Evolutionary conservation across 2,888 invertebrate genomes (phyloP).

Genomic region (Drosophila phalerata): DNA sequence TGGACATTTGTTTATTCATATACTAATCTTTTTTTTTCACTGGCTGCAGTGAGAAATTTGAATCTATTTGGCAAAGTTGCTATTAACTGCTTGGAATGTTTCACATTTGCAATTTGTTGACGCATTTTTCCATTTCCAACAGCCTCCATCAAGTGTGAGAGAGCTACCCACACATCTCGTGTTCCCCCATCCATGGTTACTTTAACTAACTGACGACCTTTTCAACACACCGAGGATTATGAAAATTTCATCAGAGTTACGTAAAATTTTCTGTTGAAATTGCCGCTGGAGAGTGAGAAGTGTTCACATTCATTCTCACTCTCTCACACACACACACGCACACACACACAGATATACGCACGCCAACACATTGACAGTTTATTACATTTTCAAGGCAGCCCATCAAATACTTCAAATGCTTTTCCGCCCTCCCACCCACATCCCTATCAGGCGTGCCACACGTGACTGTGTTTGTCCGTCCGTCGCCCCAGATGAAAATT

Average conservation of each 20-base stretch:
- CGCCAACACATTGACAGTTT: slow-evolving; percentile 55
- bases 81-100: slow-evolving; percentile 2
- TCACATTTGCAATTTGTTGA: slow-evolving; percentile 3
- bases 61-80: slow-evolving; percentile 42
- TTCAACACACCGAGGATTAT: slow-evolving; percentile 38
- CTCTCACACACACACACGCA: slow-evolving; percentile 1
- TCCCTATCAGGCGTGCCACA: slow-evolving; percentile 19
- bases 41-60: slow-evolving; percentile 33
- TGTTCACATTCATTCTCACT: slow-evolving; percentile 24
- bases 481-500: slow-evolving; percentile 22
- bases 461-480: slow-evolving; percentile 38
- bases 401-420: slow-evolving; percentile 65
- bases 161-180: not conserved
- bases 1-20: slow-evolving; percentile 38
- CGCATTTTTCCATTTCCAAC: slow-evolving; percentile 12
- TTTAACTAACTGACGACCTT: slow-evolving; percentile 38
- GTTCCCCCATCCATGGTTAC: not conserved
- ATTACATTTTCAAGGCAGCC: slow-evolving; percentile 76
- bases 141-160: slow-evolving; percentile 13
- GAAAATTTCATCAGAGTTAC: slow-evolving; percentile 74
- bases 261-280: slow-evolving; percentile 64
- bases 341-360: slow-evolving; percentile 18
- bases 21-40: slow-evolving; percentile 17
- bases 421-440: slow-evolving; percentile 17
- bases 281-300: slow-evolving; percentile 65